phyloP scores from a whole-genome alignment of 2,888 invertebrate species.

The Andrena haemorrhoa region DNA sequence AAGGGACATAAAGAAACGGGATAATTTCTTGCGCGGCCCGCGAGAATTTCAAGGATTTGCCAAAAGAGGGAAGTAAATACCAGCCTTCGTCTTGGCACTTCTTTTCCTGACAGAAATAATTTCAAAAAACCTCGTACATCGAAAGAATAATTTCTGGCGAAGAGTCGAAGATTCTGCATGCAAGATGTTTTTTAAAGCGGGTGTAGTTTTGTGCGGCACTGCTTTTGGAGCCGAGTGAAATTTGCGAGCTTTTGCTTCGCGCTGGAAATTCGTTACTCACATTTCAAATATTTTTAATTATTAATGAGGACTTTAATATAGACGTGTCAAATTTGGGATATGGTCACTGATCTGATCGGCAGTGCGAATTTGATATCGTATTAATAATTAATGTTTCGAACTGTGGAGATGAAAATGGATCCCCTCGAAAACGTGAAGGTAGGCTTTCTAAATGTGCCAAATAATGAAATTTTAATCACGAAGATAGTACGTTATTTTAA shows the following conservation, averaged over 20 bases:
- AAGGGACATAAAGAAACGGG: no score
- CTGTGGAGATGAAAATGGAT: background rate
- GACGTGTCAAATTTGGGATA: background rate
- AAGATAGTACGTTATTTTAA: no score
- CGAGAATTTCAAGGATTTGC: slow-evolving; percentile 30
- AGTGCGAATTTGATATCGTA: background rate
- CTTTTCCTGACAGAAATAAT: slow-evolving; percentile 26
- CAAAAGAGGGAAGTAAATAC: slow-evolving; percentile 12
- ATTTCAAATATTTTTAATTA: background rate
- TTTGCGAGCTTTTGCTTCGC: slow-evolving; percentile 11
- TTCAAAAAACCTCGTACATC: background rate
- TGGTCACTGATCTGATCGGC: background rate
- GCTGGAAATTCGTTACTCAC: slow-evolving; percentile 8
- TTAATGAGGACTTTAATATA: slow-evolving; percentile 6
- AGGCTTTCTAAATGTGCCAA: background rate
- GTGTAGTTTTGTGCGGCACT: background rate
- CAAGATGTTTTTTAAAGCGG: background rate
- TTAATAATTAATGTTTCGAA: background rate
- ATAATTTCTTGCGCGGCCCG: no score
- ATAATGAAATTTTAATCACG: slow-evolving; percentile 4
- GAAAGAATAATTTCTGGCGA: background rate
- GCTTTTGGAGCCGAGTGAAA: background rate
- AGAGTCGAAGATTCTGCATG: slow-evolving; percentile 34
- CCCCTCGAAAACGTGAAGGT: no score
- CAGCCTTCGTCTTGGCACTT: background rate